Evolutionary conservation across 2,113 vertebrate species (phyloP).

Genomic region (Lycocorax pyrrhopterus): DNA sequence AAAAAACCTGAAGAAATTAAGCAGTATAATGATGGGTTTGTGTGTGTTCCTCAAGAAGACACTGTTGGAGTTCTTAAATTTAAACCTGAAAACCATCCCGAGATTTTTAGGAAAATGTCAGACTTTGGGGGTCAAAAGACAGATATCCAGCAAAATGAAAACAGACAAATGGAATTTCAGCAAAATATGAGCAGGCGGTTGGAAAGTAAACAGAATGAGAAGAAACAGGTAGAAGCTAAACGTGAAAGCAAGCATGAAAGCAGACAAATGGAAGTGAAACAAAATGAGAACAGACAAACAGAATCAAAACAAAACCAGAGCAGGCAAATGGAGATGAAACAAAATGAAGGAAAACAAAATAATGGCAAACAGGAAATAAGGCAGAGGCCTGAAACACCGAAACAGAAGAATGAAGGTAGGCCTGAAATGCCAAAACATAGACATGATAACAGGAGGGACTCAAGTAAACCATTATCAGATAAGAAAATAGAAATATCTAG

Average conservation of each 20-base stretch:
- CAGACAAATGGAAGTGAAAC: conserved; percentile 63
- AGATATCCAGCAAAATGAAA: conserved; percentile 71
- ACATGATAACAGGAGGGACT: conserved; percentile 82
- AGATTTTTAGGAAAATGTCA: conserved; percentile 73
- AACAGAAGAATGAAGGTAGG: neutral
- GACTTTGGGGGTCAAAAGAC: conserved; percentile 77
- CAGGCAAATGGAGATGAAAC: conserved; percentile 62
- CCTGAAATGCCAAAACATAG: conserved; percentile 76
- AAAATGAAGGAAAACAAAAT: conserved; percentile 62
- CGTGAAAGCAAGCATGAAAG: conserved; percentile 50
- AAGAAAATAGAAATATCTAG: conserved; percentile 80
- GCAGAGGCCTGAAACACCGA: conserved; percentile 51
- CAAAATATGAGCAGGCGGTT: conserved; percentile 68
- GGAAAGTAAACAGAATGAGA: conserved; percentile 70
- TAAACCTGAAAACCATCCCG: conserved; percentile 78
- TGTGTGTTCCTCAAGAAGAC: conserved; percentile 76
- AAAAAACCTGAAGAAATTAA: conserved; percentile 79
- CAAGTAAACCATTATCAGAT: conserved; percentile 75
- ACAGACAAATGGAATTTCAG: conserved; percentile 66
- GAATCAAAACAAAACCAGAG: conserved; percentile 61
- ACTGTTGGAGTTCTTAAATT: conserved; percentile 78
- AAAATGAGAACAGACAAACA: conserved; percentile 65
- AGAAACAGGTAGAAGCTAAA: conserved; percentile 67
- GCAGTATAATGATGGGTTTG: conserved; percentile 77
- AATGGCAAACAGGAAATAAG: conserved; percentile 78